Evolutionary conservation across 2,888 invertebrate species (phyloP).

Genomic region (Acrocyrtus sp.): DNA sequence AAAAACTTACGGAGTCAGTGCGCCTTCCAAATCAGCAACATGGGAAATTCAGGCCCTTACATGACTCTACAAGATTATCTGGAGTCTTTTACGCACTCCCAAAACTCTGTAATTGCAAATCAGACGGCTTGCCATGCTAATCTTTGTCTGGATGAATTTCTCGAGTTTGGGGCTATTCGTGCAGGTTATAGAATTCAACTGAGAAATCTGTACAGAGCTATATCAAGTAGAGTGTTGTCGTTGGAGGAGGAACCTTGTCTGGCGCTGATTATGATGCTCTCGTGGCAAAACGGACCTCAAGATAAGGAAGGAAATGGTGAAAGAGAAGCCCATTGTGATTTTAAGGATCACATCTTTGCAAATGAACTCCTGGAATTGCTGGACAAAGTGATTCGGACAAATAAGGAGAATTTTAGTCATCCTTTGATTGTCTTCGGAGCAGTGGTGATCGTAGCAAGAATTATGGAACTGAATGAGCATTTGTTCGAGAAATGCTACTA

Average conservation of each 20-base stretch:
- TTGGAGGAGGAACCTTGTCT: slow-evolving; percentile 31
- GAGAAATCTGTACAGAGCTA: slow-evolving; percentile 27
- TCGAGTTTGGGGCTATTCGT: slow-evolving; percentile 27
- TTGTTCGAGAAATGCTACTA: not conserved
- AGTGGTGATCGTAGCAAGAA: slow-evolving; percentile 3
- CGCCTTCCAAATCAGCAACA: not conserved
- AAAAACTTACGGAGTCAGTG: not conserved
- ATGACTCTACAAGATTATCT: slow-evolving; percentile 8
- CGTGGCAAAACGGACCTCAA: slow-evolving; percentile 26
- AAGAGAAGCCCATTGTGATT: slow-evolving; percentile 27
- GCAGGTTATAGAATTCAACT: slow-evolving; percentile 29
- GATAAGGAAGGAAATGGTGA: not conserved
- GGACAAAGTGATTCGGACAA: not conserved
- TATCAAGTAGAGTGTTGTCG: slow-evolving; percentile 6
- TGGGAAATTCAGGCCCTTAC: not conserved
- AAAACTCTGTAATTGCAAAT: slow-evolving; percentile 21
- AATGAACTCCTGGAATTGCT: slow-evolving; percentile 7
- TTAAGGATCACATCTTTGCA: slow-evolving; percentile 2
- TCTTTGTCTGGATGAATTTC: slow-evolving; percentile 10
- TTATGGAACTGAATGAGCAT: slow-evolving; percentile 20
- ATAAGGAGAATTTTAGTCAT: slow-evolving; percentile 23
- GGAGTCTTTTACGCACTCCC: slow-evolving; percentile 8
- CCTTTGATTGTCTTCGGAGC: slow-evolving; percentile 1
- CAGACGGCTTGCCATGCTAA: slow-evolving; percentile 23
- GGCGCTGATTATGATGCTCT: slow-evolving; percentile 12